Conservation (phyloP, 2,888 invertebrate genomes). For the Microctonus brassicae region DNA sequence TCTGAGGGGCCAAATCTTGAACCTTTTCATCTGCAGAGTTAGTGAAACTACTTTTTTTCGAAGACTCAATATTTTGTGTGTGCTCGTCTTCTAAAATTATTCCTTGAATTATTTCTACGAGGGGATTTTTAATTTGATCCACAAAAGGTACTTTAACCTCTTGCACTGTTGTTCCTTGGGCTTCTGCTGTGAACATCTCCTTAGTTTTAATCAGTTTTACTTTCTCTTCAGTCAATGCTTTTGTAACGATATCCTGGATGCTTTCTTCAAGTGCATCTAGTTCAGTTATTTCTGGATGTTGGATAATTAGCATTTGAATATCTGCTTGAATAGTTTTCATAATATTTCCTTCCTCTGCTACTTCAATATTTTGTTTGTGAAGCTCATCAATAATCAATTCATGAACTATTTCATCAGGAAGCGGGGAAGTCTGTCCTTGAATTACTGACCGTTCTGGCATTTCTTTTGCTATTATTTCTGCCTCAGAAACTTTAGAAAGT, state of each 20-base stretch:
- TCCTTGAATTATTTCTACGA: conserved; percentile 5
- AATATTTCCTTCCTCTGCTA: conserved; percentile 32
- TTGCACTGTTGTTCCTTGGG: conserved; percentile 21
- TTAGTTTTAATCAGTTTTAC: neutral
- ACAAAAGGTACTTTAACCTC: neutral
- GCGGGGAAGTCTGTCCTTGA: conserved; percentile 18
- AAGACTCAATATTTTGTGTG: conserved; percentile 18
- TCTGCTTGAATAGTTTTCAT: conserved; percentile 32
- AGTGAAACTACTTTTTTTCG: neutral
- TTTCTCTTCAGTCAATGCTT: neutral
- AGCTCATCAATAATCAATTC: conserved; percentile 40
- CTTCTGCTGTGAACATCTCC: neutral
- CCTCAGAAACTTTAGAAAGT: conserved; percentile 25
- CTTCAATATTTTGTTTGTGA: conserved; percentile 34
- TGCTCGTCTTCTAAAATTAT: neutral
- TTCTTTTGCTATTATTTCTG: conserved; percentile 32
- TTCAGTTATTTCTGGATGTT: conserved; percentile 30
- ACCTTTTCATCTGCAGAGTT: neutral
- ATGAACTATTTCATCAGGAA: conserved; percentile 35
- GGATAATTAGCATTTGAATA: conserved; percentile 43
- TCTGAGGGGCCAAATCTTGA: neutral
- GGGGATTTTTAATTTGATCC: neutral
- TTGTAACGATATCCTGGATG: conserved; percentile 28
- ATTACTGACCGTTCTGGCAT: conserved; percentile 17
- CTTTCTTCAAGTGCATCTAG: conserved; percentile 35